These are phyloP conservation scores for Dicroscelio sp. DNA, from an alignment of 2,888 invertebrate species.

Conservation along the genomic window DNA sequence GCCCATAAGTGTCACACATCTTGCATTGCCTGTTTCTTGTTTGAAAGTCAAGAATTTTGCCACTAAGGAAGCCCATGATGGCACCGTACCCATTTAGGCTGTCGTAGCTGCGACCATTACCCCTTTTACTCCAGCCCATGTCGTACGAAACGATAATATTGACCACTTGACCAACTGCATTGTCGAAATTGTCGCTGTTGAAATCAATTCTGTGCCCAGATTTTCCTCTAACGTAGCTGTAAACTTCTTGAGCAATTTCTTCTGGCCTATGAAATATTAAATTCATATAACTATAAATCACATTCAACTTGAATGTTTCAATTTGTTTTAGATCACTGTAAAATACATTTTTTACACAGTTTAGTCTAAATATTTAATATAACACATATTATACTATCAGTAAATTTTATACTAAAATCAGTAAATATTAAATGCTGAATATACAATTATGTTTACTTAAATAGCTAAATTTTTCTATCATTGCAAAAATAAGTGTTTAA, in stretches of 20 bases:
- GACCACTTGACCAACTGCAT: constrained; percentile 67
- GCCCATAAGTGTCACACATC: constrained; percentile 36
- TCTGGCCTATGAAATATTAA: not conserved
- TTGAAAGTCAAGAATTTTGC: constrained; percentile 68
- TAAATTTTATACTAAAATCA: too few relatives aligned
- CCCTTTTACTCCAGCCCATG: constrained; percentile 73
- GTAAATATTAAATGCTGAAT: too few relatives aligned
- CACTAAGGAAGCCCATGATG: constrained; percentile 32
- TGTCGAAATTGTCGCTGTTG: constrained; percentile 51
- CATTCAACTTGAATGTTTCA: not conserved
- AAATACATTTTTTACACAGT: not conserved
- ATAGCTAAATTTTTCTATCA: too few relatives aligned
- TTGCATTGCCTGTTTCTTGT: constrained; percentile 71
- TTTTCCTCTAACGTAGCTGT: not conserved
- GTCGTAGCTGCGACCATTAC: constrained; percentile 44
- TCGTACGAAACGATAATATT: constrained; percentile 85
- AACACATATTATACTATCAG: too few relatives aligned
- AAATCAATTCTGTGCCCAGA: not conserved
- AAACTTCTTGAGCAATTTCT: constrained; percentile 12
- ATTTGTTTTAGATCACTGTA: too few relatives aligned
- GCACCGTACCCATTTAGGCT: constrained; percentile 54
- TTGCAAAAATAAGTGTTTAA: too few relatives aligned
- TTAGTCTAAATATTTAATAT: too few relatives aligned
- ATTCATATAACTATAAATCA: not conserved
- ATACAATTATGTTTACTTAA: too few relatives aligned